Conservation (phyloP, 2,113 vertebrate species). For the Anseranas semipalmata region DNA sequence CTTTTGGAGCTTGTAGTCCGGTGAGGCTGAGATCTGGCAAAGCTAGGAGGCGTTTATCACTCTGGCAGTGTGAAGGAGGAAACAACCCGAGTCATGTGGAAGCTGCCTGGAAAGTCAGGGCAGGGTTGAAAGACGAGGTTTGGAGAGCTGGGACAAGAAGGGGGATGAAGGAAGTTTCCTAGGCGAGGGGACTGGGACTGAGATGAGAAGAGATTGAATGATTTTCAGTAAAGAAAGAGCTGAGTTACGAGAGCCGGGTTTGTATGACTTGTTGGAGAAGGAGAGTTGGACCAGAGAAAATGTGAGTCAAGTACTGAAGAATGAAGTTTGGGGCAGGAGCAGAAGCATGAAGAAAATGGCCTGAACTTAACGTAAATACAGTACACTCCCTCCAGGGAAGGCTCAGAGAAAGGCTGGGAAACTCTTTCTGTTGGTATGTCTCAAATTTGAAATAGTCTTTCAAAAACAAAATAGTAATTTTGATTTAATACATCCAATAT, state of each 20-base stretch:
- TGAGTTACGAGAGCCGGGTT: not conserved
- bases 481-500: not conserved
- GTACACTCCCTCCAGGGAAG: not conserved
- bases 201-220: not conserved
- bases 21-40: not conserved
- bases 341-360: not conserved
- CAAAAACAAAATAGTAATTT: not conserved
- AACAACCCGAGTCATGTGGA: not conserved
- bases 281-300: not conserved
- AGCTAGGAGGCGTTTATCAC: not conserved
- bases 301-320: not conserved
- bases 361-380: not conserved
- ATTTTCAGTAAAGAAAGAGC: not conserved
- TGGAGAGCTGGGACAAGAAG: not conserved
- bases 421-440: not conserved
- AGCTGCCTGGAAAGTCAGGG: not conserved
- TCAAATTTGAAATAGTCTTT: not conserved
- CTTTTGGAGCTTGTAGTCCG: not conserved
- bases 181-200: not conserved
- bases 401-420: not conserved
- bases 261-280: not conserved
- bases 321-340: not conserved
- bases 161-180: not conserved
- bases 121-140: not conserved
- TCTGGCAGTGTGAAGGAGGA: slow-evolving; percentile 9